These are phyloP conservation scores for Anguilla megastoma DNA, from an alignment of 2,797 vertebrate species.

Conservation along the genomic window DNA sequence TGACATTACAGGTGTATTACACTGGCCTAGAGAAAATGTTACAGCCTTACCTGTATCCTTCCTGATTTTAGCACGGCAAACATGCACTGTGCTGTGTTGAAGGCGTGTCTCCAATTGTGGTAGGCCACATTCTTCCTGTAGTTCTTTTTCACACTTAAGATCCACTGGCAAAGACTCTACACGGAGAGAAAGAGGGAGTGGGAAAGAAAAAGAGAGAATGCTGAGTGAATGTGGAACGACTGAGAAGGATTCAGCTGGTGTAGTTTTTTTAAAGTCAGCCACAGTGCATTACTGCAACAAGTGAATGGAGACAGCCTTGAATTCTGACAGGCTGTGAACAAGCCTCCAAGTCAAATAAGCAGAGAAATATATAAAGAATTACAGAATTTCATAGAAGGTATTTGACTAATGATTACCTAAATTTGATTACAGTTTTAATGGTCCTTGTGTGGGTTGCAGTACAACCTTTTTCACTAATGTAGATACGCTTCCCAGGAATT, in stretches of 20 bases:
- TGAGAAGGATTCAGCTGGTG: slow-evolving; percentile 1
- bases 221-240: background rate
- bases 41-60: slow-evolving; percentile 82
- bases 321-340: background rate
- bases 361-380: background rate
- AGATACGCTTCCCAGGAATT: background rate
- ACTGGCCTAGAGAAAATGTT: background rate
- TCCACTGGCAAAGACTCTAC: slow-evolving; percentile 92
- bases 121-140: slow-evolving; percentile 94
- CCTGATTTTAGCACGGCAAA: slow-evolving; percentile 92
- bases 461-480: background rate
- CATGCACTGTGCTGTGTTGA: slow-evolving; percentile 97
- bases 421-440: background rate
- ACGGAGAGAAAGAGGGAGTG: slow-evolving; percentile 31
- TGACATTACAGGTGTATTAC: background rate
- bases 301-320: background rate
- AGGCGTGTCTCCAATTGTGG: slow-evolving; percentile 97
- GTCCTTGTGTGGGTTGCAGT: background rate
- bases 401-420: background rate
- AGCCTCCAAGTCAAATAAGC: background rate
- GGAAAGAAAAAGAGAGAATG: background rate
- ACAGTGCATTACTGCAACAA: background rate
- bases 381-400: background rate
- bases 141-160: slow-evolving; percentile 97
- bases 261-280: background rate